A percentile compares a stretch with the other conserved stretches of the same genome.
phyloP scores from a whole-genome alignment of 2,113 vertebrate genomes.

The Maccullochella peelii region DNA sequence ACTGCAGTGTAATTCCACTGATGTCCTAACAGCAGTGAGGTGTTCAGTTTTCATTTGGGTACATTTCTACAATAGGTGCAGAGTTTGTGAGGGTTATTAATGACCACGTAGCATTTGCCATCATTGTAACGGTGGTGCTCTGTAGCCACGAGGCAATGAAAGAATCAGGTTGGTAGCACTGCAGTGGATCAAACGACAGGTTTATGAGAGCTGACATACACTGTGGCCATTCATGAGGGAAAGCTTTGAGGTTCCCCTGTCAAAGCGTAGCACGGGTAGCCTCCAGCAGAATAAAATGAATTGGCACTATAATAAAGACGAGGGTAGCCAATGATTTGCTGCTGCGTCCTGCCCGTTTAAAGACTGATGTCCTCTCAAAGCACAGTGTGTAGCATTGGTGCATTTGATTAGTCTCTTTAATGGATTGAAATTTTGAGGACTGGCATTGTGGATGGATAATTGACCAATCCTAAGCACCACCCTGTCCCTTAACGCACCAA shows the following conservation, averaged over 20 bases:
- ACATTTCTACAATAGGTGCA: conserved; percentile 52
- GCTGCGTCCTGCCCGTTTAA: conserved; percentile 15
- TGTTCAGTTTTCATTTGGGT: conserved; percentile 56
- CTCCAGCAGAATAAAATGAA: conserved; percentile 57
- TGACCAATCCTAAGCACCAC: neutral
- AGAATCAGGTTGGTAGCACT: conserved; percentile 49
- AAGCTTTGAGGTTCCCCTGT: conserved; percentile 56
- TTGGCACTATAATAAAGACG: conserved; percentile 26
- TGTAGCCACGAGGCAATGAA: conserved; percentile 53
- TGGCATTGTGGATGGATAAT: neutral
- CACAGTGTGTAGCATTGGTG: neutral
- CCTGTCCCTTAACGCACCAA: neutral
- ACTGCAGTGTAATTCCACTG: conserved; percentile 33
- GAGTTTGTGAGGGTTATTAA: conserved; percentile 53
- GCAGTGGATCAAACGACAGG: conserved; percentile 63
- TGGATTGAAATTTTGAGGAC: conserved; percentile 8
- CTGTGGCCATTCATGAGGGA: conserved; percentile 44
- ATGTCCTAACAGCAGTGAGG: conserved; percentile 43
- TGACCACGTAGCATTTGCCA: conserved; percentile 49
- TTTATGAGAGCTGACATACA: conserved; percentile 65
- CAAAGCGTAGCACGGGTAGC: conserved; percentile 24
- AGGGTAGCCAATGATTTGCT: conserved; percentile 40
- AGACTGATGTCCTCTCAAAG: conserved; percentile 27
- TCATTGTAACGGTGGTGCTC: conserved; percentile 45
- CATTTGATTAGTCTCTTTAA: conserved; percentile 31